Base-by-base conservation (phyloP, 2,888 invertebrate species). In the Cylindroiulus punctatus region DNA sequence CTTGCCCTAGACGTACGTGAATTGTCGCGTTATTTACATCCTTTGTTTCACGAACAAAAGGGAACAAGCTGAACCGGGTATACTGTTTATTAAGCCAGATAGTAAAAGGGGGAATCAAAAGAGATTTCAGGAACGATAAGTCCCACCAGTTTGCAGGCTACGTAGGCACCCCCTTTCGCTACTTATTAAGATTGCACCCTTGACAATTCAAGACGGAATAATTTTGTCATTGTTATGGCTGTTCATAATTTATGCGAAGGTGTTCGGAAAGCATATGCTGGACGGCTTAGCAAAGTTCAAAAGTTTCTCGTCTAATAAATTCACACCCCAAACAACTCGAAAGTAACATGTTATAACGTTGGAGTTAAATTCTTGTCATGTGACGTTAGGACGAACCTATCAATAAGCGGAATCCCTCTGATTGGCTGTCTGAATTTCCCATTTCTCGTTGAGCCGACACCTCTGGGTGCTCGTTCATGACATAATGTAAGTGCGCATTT, bases 1-100 rank as follows among this genome's bases (percentile, higher is more conserved):
- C 76, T 76, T 76, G 76, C 76, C 76, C 76, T 76, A 76, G 30
- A 76, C 76, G 76, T 30, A 76, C 5, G 2, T 30, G 30, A 76
- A 76, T 76, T 76, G 76, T 76, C 76, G 76, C 76, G 30, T 76
- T 76, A 26, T 32, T 76, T 76, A 76, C 76, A 30, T 76, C 76
- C 26, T 32, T 76, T 76, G 76, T 30, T 30, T 30, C 30, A 17
- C 76, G 76, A 14, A 76, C 76, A 76, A 76, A 76, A 76, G 30
- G 30, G 76, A 76, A 76, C 26, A 76, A 76, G 76, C 30, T 30
- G 30, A 76, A 76, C 76, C 76, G 76, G 32, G n/a, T n/a, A 76
- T 32, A 14, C 76, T 76, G 76, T 76, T 76, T 76, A 76, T 30
- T 30, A 76, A 32, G 76, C 76, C 17, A 76, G 76, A 76, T 76